A percentile compares a stretch with the other conserved stretches of the same genome.
Evolutionary conservation across 2,797 vertebrate genomes (phyloP).

Genomic region (Sebastes steindachneri): DNA sequence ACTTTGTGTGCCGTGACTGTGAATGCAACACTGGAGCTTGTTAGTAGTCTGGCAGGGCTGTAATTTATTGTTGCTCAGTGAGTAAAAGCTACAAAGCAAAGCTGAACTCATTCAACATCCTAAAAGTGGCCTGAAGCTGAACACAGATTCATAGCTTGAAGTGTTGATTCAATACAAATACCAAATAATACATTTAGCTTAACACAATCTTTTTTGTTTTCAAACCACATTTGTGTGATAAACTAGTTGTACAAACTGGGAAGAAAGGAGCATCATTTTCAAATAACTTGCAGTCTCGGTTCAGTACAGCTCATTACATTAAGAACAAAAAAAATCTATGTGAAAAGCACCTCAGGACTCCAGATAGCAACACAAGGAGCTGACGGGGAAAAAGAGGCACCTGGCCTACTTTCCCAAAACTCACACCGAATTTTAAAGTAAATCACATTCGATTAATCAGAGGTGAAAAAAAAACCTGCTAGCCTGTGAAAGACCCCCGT

Average conservation of each 20-base stretch:
- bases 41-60: slow-evolving; percentile 11
- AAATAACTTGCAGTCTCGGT: slow-evolving; percentile 16
- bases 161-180: slow-evolving; percentile 10
- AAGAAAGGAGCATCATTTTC: slow-evolving; percentile 7
- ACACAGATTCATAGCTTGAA: slow-evolving; percentile 5
- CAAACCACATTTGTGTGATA: slow-evolving; percentile 15
- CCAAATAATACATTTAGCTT: neutral
- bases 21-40: slow-evolving; percentile 18
- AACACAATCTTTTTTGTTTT: neutral
- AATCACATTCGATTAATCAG: slow-evolving; percentile 43
- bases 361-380: slow-evolving; percentile 8
- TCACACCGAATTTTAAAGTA: slow-evolving; percentile 18
- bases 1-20: neutral
- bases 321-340: neutral
- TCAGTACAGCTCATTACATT: slow-evolving; percentile 30
- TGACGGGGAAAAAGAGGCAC: neutral
- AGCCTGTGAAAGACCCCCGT: neutral
- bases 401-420: slow-evolving; percentile 50
- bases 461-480: slow-evolving; percentile 4
- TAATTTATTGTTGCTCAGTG: slow-evolving; percentile 28
- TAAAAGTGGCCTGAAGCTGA: neutral
- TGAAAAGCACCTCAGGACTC: slow-evolving; percentile 26
- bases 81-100: slow-evolving; percentile 10
- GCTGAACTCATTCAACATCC: neutral
- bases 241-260: neutral